Percentiles rank a stretch among this genome's conserved stretches.
Evolutionary conservation across 2,797 vertebrate genomes (phyloP).

Genomic region (Podarcis siculus): DNA sequence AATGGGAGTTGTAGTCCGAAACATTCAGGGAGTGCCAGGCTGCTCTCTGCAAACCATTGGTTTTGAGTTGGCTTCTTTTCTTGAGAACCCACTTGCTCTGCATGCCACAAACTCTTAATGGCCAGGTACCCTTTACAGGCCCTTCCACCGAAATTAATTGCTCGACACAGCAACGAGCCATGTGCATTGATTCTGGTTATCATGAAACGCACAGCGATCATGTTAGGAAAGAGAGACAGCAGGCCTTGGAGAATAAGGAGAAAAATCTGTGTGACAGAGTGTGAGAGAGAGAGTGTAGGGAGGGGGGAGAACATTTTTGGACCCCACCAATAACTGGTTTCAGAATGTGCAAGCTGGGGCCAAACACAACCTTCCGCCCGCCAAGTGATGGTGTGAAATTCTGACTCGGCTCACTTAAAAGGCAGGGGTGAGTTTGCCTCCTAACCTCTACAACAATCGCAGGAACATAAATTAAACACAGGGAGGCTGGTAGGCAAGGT

Average conservation of each 20-base stretch:
- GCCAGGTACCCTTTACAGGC: not conserved
- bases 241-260: not conserved
- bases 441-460: fast-evolving
- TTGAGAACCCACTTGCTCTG: not conserved
- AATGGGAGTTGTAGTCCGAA: too few relatives aligned
- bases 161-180: not conserved
- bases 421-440: not conserved
- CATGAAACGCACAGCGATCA: not conserved
- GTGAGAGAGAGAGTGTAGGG: not conserved
- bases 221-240: not conserved
- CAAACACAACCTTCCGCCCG: not conserved
- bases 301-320: not conserved
- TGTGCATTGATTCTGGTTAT: not conserved
- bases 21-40: not conserved
- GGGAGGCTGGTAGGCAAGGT: not conserved
- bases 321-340: not conserved
- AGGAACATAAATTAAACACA: not conserved
- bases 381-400: not conserved
- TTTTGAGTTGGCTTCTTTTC: not conserved
- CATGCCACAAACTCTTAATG: not conserved
- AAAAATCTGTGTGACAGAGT: not conserved
- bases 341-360: not conserved
- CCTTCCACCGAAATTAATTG: not conserved
- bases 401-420: not conserved
- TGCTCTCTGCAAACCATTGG: not conserved